Evolutionary conservation across 2,888 invertebrate species (phyloP), one percentile per base, ranked within the genome.

Genomic region (Troilus luridus): DNA sequence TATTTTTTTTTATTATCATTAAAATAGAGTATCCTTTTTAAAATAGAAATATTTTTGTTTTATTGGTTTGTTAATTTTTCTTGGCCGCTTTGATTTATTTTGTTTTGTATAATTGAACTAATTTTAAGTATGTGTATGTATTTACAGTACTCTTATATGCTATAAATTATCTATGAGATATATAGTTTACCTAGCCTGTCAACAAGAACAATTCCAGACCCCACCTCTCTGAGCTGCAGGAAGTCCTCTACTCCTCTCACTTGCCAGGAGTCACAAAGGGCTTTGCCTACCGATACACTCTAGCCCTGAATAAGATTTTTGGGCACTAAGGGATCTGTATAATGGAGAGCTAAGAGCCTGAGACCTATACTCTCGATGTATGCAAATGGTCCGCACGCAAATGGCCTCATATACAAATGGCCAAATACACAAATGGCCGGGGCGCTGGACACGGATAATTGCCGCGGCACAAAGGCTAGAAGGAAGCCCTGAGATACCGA

Each of bases 401-500:
- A 85, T 85, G 56, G 85, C 54, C 56, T 85, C 56, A 54, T 56
- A 58, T 56, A 56, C 85, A 85, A 85, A 85, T 85, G 85, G 56
- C 56, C 85, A 56, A 58, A 58, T 85, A 56, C 85, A 77, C 72
- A 77, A 77, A 77, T 77, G 85, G 56, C 11, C n/a, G 72, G 72
- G 72, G n/a, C 85, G 56, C n/a, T 85, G 85, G 85, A 85, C 85
- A 85, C 5, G 56, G 56, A 54, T 85, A 85, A 85, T 85, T 85
- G 85, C 85, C 56, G 5, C n/a, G 12, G n/a, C n/a, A 85, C 85
- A 85, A 85, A 85, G 72, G 85, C 85, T 56, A 21, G 85, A 58
- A 85, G 85, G 85, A 85, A 85, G 85, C 85, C 85, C 85, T 77
- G 72, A 77, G 72, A 77, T 77, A 77, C 72, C 72, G 72, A 27